phyloP scores from a whole-genome alignment of 2,888 invertebrate genomes.

The Perdita meconis region DNA sequence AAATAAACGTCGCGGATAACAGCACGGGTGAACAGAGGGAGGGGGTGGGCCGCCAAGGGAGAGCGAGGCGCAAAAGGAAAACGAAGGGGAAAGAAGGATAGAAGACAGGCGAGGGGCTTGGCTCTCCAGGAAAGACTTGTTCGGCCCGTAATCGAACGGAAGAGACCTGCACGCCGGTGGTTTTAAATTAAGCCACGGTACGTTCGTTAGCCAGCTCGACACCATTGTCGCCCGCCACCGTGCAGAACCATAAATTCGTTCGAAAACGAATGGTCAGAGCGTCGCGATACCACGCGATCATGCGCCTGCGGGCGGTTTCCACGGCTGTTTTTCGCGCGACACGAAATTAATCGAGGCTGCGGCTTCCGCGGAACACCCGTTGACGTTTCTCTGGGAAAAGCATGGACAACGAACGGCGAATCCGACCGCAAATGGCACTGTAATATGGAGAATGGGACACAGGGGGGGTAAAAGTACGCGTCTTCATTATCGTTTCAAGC shows the following conservation, averaged over 20 bases:
- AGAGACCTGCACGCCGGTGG: constrained; percentile 72
- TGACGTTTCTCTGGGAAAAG: constrained; percentile 9
- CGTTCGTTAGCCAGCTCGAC: constrained; percentile 71
- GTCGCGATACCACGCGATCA: constrained; percentile 34
- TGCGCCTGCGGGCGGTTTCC: constrained; percentile 44
- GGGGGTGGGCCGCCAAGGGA: constrained; percentile 17
- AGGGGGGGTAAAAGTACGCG: too few species aligned
- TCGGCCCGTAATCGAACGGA: constrained; percentile 78
- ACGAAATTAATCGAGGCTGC: constrained; percentile 63
- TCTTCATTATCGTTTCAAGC: too few species aligned
- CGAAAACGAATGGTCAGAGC: constrained; percentile 65
- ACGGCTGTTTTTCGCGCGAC: constrained; percentile 53
- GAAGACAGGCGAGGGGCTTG: constrained; percentile 23
- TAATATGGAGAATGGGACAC: too few species aligned
- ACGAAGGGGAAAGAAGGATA: constrained; percentile 56
- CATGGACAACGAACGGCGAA: constrained; percentile 8
- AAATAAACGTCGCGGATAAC: constrained; percentile 79
- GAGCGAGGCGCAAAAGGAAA: constrained; percentile 39
- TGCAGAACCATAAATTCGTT: constrained; percentile 70
- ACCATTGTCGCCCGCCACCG: constrained; percentile 66
- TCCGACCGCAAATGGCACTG: background rate
- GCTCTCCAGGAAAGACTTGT: constrained; percentile 74
- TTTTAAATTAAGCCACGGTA: constrained; percentile 74
- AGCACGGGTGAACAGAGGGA: constrained; percentile 16
- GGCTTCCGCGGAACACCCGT: constrained; percentile 16